Evolutionary conservation across 2,888 invertebrate genomes (phyloP).

Genomic region (Notodonta dromedarius): DNA sequence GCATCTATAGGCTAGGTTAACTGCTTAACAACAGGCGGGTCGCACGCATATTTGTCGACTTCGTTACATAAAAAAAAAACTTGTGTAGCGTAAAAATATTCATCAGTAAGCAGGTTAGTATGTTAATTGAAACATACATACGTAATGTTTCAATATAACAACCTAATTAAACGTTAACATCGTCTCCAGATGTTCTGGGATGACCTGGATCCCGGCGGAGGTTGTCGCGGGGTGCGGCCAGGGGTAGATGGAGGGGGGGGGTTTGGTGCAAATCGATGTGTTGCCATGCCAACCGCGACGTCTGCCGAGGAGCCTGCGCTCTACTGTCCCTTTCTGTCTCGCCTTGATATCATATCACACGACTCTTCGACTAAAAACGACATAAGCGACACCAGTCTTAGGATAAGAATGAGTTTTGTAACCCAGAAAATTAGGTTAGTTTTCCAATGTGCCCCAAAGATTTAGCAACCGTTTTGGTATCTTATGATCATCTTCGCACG

Average conservation of each 20-base stretch:
- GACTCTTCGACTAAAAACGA: slow-evolving; percentile 40
- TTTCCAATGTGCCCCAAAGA: slow-evolving; percentile 18
- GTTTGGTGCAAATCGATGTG: slow-evolving; percentile 78
- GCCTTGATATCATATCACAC: slow-evolving; percentile 83
- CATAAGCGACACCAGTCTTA: slow-evolving; percentile 20
- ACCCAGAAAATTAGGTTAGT: slow-evolving; percentile 11
- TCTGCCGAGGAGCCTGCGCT: slow-evolving; percentile 83
- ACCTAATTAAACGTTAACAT: slow-evolving; percentile 44
- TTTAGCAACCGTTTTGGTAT: slow-evolving; percentile 37
- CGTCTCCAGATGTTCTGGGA: slow-evolving; percentile 59
- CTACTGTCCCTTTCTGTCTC: slow-evolving; percentile 83
- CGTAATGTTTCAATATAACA: not conserved
- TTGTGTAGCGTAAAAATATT: too few species aligned
- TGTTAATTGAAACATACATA: not conserved
- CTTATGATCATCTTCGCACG: slow-evolving; percentile 61
- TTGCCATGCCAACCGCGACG: slow-evolving; percentile 81
- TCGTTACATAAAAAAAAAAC: too few species aligned
- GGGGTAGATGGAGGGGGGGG: slow-evolving; percentile 49
- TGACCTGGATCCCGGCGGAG: slow-evolving; percentile 79
- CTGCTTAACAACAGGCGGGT: too few species aligned
- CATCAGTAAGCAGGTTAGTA: too few species aligned
- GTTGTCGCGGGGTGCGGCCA: slow-evolving; percentile 51
- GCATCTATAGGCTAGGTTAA: too few species aligned
- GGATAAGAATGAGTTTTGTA: slow-evolving; percentile 8
- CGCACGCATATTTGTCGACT: too few species aligned